Base-by-base conservation (phyloP, 2,797 vertebrate species). In the Rhincodon typus region DNA sequence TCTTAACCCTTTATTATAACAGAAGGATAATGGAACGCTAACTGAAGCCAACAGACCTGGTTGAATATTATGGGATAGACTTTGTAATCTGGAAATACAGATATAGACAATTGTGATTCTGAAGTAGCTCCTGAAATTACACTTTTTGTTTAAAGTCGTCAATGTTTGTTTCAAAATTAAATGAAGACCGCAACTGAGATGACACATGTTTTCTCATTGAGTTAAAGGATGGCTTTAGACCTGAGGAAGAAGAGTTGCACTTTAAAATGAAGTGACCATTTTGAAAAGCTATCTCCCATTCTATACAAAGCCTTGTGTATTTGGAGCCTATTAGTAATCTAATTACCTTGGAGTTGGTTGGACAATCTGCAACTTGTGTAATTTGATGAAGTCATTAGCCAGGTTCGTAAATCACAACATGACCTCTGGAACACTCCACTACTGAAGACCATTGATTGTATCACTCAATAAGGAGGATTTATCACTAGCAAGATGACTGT, bases 391-490 rank as follows among this genome's bases (percentile, higher is more conserved):
- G 96, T 95, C 88, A 96, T 96, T 96, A 84, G 77, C 46, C 96
- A 53, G 96, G 96, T 67, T 96, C 96, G 96, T 97, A 97, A 97
- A 97, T 97, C 96, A 96, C 96, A 96, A 96, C 96, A 95, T 0
- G 57, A 96, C 95, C 19, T 0, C 96, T 96, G 95, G 90, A 97
- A 96, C 96, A 96, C 95, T 95, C 70, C 46, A 46, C 94, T 95
- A 69, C 77, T 95, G 94, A 95, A 96, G 96, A 96, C 96, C 96
- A 97, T 97, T 96, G 97, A 97, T 97, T 97, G 96, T 96, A 97
- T 96, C 96, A 96, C 96, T 97, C 96, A 96, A 96, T 97, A 97
- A 96, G 96, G 96, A 96, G 96, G 96, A 97, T 96, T 97, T 97
- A 96, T 96, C 94, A 79, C 96, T 96, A 97, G 96, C 96, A 96